A percentile compares a stretch with the other conserved stretches of the same genome.
Evolutionary conservation across 2,113 vertebrate genomes (phyloP).

Genomic region (Corythornis vintsioides): DNA sequence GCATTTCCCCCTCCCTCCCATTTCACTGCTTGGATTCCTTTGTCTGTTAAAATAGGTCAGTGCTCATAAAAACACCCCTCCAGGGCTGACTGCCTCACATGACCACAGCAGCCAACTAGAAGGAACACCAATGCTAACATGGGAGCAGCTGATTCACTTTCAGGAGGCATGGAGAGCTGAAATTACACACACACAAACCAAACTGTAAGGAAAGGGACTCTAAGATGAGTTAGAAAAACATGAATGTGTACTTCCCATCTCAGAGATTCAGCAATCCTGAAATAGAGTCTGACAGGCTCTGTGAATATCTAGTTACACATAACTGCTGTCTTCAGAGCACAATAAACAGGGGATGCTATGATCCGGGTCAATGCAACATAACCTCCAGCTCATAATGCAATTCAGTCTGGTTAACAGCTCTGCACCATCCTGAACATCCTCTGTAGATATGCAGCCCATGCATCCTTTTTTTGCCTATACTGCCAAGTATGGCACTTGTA

Average conservation of each 20-base stretch:
- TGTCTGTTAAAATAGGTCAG: conserved; percentile 72
- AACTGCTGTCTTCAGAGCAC: not conserved
- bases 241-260: accelerated
- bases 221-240: not conserved
- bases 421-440: not conserved
- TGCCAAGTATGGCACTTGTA: not conserved
- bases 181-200: not conserved
- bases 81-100: conserved; percentile 9
- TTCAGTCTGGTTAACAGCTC: not conserved
- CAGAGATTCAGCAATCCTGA: not conserved
- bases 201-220: not conserved
- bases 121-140: not conserved
- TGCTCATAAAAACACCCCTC: conserved; percentile 43
- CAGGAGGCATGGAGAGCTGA: not conserved
- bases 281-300: not conserved
- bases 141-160: not conserved
- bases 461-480: not conserved
- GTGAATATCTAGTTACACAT: not conserved
- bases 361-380: not conserved
- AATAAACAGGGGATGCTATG: not conserved
- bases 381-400: not conserved
- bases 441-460: not conserved
- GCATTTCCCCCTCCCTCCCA: not conserved
- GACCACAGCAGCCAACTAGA: not conserved
- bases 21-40: conserved; percentile 7